Base-by-base conservation (phyloP, 2,113 vertebrate genomes). In the Oostethus manadensis region DNA sequence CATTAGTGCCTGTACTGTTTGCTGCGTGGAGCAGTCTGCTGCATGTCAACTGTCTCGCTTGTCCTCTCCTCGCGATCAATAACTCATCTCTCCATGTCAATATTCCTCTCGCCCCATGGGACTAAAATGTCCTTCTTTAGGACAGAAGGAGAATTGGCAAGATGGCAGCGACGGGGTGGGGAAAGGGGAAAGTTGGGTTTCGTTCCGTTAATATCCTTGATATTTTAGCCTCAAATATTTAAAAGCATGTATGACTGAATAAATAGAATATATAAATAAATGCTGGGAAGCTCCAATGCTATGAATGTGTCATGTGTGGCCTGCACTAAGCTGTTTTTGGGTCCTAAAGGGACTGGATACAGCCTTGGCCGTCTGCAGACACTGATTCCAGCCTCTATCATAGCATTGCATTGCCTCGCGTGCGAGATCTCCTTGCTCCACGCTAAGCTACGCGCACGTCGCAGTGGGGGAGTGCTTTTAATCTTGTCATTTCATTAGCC, bases 71-170 rank as follows among this genome's bases (percentile, higher is more conserved):
- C 64, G 60, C 64, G 80, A 84, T 86, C 81, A 87, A 83, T 86
- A 86, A 70, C 80, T 84, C 76, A 84, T 81, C 79, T 85, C 74
- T 82, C 43, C 29, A 70, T 53, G 42, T 84, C 79, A 77, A 84
- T 85, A 84, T 69, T 68, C 43, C 63, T 58, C 51, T 66, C 38
- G 13, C 18, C 67, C 75, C 74, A 64, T 59, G 72, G 62, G 76
- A 84, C 75, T 66, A 71, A 84, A 78, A 81, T 67, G 68, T 73
- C 73, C 80, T 81, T 86, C 74, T 81, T 74, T 66, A 68, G 60
- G 73, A 84, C 71, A 74, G 73, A 78, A 62, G 63, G 63, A 77
- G 67, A 75, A 63, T 73, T 62, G 61, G 48, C 58, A 64, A 70
- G 54, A 76, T 58, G 51, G 44, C 51, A 74, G 35, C 47, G 44